Conservation (phyloP, 1,140 invertebrate species). For the Megalopta genalis region DNA sequence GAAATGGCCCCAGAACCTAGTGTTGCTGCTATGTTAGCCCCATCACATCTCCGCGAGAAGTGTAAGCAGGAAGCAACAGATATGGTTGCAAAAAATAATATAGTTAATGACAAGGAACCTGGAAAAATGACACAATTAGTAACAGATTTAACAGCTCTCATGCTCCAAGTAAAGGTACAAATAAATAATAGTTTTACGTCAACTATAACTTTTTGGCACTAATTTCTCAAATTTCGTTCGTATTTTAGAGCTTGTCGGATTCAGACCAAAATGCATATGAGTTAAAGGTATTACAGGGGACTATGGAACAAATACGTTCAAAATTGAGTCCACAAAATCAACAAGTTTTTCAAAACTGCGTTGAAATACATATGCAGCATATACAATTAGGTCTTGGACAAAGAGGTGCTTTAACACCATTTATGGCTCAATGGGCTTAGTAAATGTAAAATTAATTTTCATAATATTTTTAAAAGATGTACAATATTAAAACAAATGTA, state of each 20-base stretch:
- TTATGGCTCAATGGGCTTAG: conserved; percentile 78
- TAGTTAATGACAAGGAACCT: conserved; percentile 80
- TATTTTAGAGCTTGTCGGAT: conserved; percentile 89
- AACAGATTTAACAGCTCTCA: conserved; percentile 92
- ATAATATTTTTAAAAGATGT: conserved; percentile 31
- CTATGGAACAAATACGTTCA: conserved; percentile 92
- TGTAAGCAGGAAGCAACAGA: conserved; percentile 91
- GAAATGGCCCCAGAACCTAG: conserved; percentile 94
- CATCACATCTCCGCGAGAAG: conserved; percentile 91
- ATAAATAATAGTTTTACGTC: conserved; percentile 26
- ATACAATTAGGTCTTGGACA: conserved; percentile 92
- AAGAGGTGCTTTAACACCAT: conserved; percentile 75
- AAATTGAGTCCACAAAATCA: conserved; percentile 89
- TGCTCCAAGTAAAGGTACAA: conserved; percentile 93
- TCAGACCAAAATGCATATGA: conserved; percentile 95
- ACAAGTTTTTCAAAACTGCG: conserved; percentile 91
- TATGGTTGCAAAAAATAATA: conserved; percentile 90
- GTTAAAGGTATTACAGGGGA: conserved; percentile 94
- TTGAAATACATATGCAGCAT: conserved; percentile 95
- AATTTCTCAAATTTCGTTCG: conserved; percentile 30
- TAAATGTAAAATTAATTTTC: conserved; percentile 40
- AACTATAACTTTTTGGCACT: conserved; percentile 17
- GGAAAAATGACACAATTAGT: conserved; percentile 89
- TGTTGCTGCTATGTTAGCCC: conserved; percentile 92
- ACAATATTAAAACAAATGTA: conserved; percentile 37